Conservation (phyloP, 2,888 invertebrate species). For the Sphecodes monilicornis region DNA sequence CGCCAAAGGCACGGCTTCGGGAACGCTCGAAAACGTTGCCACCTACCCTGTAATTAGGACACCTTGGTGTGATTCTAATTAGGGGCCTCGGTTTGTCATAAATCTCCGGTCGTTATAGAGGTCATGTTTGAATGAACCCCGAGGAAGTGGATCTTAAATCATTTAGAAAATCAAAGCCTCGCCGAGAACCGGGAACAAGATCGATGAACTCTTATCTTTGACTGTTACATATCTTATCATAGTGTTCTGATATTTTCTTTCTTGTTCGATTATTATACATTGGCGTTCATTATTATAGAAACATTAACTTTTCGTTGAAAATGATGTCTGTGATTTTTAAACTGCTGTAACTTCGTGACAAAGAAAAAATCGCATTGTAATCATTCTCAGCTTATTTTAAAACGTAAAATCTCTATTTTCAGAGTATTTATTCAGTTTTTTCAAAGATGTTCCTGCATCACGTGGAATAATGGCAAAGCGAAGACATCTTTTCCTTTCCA, state of each 20-base stretch:
- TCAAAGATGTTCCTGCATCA: no score
- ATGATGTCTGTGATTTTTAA: no score
- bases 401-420: no score
- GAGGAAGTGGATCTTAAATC: slow-evolving; percentile 61
- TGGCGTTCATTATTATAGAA: no score
- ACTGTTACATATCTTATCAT: not conserved
- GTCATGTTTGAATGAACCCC: slow-evolving; percentile 73
- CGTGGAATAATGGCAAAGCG: no score
- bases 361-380: no score
- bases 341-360: no score
- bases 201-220: slow-evolving; percentile 11
- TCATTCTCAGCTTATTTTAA: no score
- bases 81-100: slow-evolving; percentile 71
- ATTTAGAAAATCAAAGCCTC: slow-evolving; percentile 61
- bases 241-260: not conserved
- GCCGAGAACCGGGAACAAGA: slow-evolving; percentile 16
- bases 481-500: no score
- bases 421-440: no score
- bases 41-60: slow-evolving; percentile 80
- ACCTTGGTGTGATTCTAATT: slow-evolving; percentile 82
- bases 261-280: not conserved
- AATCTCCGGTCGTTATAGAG: slow-evolving; percentile 73
- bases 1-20: slow-evolving; percentile 46
- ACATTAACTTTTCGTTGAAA: no score
- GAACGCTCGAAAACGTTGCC: slow-evolving; percentile 40